Base-by-base conservation (phyloP, 2,797 vertebrate genomes). In the Parauchenoglanis punctatus region DNA sequence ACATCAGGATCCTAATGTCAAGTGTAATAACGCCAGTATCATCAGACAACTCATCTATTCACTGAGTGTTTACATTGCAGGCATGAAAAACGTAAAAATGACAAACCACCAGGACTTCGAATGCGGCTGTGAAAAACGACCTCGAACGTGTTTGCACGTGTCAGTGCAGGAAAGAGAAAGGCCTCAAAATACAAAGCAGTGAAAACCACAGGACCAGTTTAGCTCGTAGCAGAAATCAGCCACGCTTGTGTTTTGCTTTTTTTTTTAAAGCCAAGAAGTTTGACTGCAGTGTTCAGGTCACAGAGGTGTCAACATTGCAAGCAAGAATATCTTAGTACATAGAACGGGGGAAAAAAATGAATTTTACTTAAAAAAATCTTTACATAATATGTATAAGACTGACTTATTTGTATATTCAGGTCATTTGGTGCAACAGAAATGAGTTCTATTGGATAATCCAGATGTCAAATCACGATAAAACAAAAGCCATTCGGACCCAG, bases 201-300 rank as follows among this genome's bases (percentile, higher is more conserved):
- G n/a, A 85, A 76, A 85, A 20, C 44, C 84, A 58, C 83, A 78
- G 35, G 13, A 83, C 28, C 25, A 17, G 70, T 83, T 77, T 5
- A 56, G 46, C 59, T 78, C 25, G 52, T 67, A 46, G 81, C 59
- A 77, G 58, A 85, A 88, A 44, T 81, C 65, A 25, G 72, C 7
- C 54, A 83, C 11, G 46, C 56, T 56, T 84, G 25, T 67, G 15
- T 20, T 7, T 46, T n/a, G 35, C 28, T 0, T 68, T 54, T 52
- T 54, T 10, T 13, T 65, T 46, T 52, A 1, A 49, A 52, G 59
- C 12, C 20, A 49, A 81, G 84, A 35, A 49, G 46, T 49, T 10
- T 49, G 46, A 46, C 10, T 35, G 40, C 58, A 68, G 7, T 28
- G 40, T 31, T n/a, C 58, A 25, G 35, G 40, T 81, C 58, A 46